Evolutionary conservation across 1,140 invertebrate genomes (phyloP), one percentile per base, ranked within the genome.

Genomic region (Drosophila serrata): DNA sequence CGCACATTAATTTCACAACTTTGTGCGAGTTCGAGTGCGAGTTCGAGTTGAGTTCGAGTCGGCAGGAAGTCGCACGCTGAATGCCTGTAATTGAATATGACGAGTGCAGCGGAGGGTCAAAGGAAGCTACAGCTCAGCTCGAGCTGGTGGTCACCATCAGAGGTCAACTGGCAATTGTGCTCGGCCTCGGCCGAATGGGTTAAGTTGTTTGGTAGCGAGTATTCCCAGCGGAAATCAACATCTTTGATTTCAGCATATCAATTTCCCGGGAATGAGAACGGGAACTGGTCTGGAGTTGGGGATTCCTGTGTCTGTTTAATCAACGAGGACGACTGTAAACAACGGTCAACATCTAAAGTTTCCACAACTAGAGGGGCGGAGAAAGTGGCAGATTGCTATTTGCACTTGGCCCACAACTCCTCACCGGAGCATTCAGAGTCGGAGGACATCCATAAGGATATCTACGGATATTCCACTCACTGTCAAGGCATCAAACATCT

Each of bases 161-260:
- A 55, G 72, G 85, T 88, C 85, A 88, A 84, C 53, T 53, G 79
- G 56, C 84, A 82, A 81, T 81, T 79, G 79, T 81, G 64, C 67
- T 82, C 57, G 43, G 42, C 27, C 56, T 45, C 11, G 29, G 29
- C 37, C 65, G 75, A 88, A 78, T 78, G 84, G 84, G 84, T 88
- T 82, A 69, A 82, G 60, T 69, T 63, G 53, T 43, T 46, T n/a
- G 51, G 61, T 9, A 27, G 48, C 61, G 75, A 65, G 60, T 68
- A 90, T 90, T 90, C 85, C 78, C 85, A 90, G 73, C 85, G 81
- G 85, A 90, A 90, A 90, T 90, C 85, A 85, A 90, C 75, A 79
- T 90, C 85, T 90, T 90, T 90, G 85, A 90, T 90, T 90, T 90
- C 85, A 85, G 81, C 75, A 85, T 90, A 90, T 90, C 85, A 81